Evolutionary conservation across 1,140 invertebrate genomes (phyloP), one percentile per base, ranked within the genome.

Genomic region (Sinella curviseta): DNA sequence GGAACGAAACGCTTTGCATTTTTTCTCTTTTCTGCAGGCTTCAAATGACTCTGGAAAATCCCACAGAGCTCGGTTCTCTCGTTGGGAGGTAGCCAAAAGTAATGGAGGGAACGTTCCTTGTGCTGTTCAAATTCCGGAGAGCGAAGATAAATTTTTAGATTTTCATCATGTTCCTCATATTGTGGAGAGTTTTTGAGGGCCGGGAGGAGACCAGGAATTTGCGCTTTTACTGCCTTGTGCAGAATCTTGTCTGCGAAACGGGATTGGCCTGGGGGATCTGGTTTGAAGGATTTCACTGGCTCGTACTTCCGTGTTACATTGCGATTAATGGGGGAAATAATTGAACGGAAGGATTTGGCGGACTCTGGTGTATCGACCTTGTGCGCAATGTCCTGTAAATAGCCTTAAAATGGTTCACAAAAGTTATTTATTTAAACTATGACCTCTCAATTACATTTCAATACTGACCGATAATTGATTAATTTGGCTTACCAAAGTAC

Each of bases 401-500:
- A 70, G 12, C 65, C 65, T 60, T 4, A 14, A 60, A 4, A 60
- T 14, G 17, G 17, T 17, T 48, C 4, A 48, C 39, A 48, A 48
- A 4, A 48, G 39, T 8, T 17, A 48, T 48, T 4, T 48, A 4
- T 48, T 48, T 48, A 8, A 17, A 4, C 39, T 8, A 48, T 48
- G 17, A 48, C 39, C 4, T 48, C 17, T 17, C 4, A 48, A 48
- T 8, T 48, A 48, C 39, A 17, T 48, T 8, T 8, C 39, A 8
- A 48, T 8, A 48, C 4, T 48, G 4, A 8, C 39, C 4, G 39
- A 48, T 48, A 48, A n/a, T n/a, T n/a, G n/a, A n/a, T n/a, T n/a
- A n/a, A n/a, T n/a, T n/a, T n/a, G n/a, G n/a, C 24, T 31, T 70
- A 70, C 65, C 65, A 70, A 70, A 70, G 65, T 70, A 70, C n/a